Evolutionary conservation across 1,140 invertebrate genomes (phyloP).

Genomic region (Lamellibrachia luymesi): DNA sequence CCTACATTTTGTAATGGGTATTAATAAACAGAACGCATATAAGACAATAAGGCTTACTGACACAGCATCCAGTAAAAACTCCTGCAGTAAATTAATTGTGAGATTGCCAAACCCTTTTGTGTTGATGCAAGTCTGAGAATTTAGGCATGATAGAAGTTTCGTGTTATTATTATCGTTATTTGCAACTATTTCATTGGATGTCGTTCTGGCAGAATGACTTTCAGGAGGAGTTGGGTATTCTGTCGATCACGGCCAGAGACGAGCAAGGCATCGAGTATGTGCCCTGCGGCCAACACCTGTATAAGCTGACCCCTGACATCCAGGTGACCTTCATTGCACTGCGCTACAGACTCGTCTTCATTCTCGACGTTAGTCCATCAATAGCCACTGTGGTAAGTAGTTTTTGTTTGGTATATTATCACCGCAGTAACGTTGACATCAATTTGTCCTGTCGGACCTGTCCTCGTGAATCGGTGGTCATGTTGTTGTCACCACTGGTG

Average conservation of each 20-base stretch:
- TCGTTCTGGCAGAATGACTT: conserved; percentile 17
- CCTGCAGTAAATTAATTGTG: too few species aligned
- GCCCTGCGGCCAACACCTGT: conserved; percentile 23
- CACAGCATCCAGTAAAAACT: too few species aligned
- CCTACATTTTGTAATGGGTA: too few species aligned
- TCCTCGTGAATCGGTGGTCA: too few species aligned
- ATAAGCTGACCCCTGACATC: conserved; percentile 60
- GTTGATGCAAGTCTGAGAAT: too few species aligned
- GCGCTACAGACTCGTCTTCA: conserved; percentile 72
- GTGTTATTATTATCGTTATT: neutral
- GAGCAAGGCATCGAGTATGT: neutral
- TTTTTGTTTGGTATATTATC: neutral
- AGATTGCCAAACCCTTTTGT: too few species aligned
- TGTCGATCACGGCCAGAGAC: conserved; percentile 2
- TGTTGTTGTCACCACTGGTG: too few species aligned
- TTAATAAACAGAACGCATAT: too few species aligned
- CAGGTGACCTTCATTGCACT: conserved; percentile 60
- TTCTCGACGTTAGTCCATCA: conserved; percentile 79
- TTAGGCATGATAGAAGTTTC: too few species aligned
- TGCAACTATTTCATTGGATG: neutral
- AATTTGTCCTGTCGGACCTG: too few species aligned
- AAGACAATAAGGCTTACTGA: too few species aligned
- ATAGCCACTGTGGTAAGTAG: conserved; percentile 67
- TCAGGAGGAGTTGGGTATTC: conserved; percentile 10
- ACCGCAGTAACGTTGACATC: too few species aligned